Conservation (phyloP, 2,888 invertebrate species). For the Volucella inanis region DNA sequence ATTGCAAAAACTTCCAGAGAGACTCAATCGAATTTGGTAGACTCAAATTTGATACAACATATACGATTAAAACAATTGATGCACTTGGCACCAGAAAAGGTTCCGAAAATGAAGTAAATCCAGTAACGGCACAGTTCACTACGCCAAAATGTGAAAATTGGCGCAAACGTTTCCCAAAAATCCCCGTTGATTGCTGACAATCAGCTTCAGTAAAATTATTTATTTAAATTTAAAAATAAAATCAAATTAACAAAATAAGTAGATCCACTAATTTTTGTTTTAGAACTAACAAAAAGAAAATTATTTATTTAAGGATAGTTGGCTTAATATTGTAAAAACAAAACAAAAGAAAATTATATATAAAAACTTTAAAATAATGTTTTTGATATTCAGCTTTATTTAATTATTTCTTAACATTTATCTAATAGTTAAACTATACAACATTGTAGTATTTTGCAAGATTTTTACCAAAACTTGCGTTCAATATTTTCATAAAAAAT, state of each 20-base stretch:
- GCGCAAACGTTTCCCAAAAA: constrained; percentile 81
- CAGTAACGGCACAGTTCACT: constrained; percentile 76
- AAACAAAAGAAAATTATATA: not conserved
- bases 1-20: constrained; percentile 78
- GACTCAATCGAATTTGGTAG: constrained; percentile 81
- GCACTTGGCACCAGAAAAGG: constrained; percentile 35
- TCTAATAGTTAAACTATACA: too few species aligned
- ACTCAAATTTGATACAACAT: constrained; percentile 81
- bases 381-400: too few species aligned
- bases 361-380: not conserved
- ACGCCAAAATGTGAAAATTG: constrained; percentile 82
- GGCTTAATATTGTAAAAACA: constrained; percentile 47
- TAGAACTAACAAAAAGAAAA: constrained; percentile 39
- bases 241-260: constrained; percentile 18
- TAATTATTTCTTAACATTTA: too few species aligned
- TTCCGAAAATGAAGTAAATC: constrained; percentile 52
- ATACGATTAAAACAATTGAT: constrained; percentile 78
- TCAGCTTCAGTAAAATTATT: constrained; percentile 76
- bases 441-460: too few species aligned
- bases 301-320: constrained; percentile 68
- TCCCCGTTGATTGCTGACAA: constrained; percentile 79
- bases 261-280: constrained; percentile 52
- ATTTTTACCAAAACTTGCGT: too few species aligned
- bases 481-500: too few species aligned
- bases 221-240: constrained; percentile 39